These are phyloP conservation scores for Nephrotoma guestfalica DNA, from an alignment of 2,888 invertebrate species.

Conservation along the genomic window DNA sequence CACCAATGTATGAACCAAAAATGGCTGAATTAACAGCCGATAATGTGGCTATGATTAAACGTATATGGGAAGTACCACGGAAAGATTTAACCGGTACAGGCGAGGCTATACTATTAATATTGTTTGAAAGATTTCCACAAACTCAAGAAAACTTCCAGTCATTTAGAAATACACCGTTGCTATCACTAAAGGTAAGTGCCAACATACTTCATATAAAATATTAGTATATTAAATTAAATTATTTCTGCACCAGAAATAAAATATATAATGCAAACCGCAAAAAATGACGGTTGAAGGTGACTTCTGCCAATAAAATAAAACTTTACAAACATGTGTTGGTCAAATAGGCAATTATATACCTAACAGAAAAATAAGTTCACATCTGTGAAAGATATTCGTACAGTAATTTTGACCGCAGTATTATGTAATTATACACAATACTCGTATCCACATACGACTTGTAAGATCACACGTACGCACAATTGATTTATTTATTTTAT, in stretches of 20 bases:
- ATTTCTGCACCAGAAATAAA: background rate
- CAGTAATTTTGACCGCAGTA: background rate
- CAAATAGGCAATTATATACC: background rate
- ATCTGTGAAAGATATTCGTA: background rate
- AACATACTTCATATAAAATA: too few relatives aligned
- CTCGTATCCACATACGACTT: background rate
- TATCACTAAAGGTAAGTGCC: conserved; percentile 22
- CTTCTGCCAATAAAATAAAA: background rate
- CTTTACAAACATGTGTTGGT: background rate
- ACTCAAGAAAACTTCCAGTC: conserved; percentile 25
- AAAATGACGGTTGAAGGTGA: background rate
- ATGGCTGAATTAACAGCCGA: conserved; percentile 20
- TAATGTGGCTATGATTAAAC: conserved; percentile 27
- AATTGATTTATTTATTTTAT: background rate
- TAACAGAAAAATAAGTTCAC: background rate
- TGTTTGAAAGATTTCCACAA: conserved; percentile 29
- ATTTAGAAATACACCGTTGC: conserved; percentile 25
- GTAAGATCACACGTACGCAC: background rate
- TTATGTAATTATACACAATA: background rate
- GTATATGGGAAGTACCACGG: conserved; percentile 29
- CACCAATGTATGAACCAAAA: conserved; percentile 7
- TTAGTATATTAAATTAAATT: background rate
- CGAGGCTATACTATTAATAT: conserved; percentile 24
- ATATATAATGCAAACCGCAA: background rate
- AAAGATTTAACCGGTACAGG: conserved; percentile 28